Evolutionary conservation across 1,140 invertebrate species (phyloP).

Genomic region (Apis mellifera): Amel_HAv3.1 CM009935.2:3153501-3154000

Average conservation of each 20-base stretch:
- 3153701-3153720: background rate
- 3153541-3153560: slow-evolving; percentile 42
- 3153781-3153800: background rate
- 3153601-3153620: slow-evolving; percentile 9
- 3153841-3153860: background rate
- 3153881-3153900: slow-evolving; percentile 33
- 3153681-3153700: background rate
- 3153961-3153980: background rate
- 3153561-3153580: slow-evolving; percentile 23
- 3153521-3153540: background rate
- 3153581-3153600: slow-evolving; percentile 22
- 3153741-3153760: background rate
- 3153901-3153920: slow-evolving; percentile 31
- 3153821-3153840: background rate
- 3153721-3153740: slow-evolving; percentile 12
- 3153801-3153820: background rate
- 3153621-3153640: slow-evolving; percentile 43
- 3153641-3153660: slow-evolving; percentile 21
- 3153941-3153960: slow-evolving; percentile 3
- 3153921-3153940: slow-evolving; percentile 44
- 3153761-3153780: background rate
- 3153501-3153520: slow-evolving; percentile 25
- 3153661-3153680: slow-evolving; percentile 24
- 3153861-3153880: background rate
- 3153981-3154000: too few species aligned